Conservation (phyloP, 2,113 vertebrate species). For the Perca flavescens region DNA sequence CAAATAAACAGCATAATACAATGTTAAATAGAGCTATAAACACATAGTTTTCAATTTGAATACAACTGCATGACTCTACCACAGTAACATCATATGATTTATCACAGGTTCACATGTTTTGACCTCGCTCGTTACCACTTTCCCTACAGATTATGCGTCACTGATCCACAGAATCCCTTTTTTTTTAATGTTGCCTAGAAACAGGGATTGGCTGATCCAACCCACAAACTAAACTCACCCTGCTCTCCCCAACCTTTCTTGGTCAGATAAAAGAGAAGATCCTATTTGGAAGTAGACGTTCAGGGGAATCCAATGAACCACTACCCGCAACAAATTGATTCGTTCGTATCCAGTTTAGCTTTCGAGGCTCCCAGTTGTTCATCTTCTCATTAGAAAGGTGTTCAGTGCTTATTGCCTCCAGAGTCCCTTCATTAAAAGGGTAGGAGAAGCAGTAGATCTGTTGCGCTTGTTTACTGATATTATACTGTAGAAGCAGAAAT, state of each 20-base stretch:
- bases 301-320: neutral
- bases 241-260: neutral
- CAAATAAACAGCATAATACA: neutral
- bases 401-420: neutral
- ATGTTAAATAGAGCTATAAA: slow-evolving; percentile 12
- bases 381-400: neutral
- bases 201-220: slow-evolving; percentile 12
- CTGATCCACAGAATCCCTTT: neutral
- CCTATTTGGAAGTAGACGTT: slow-evolving; percentile 21
- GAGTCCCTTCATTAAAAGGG: slow-evolving; percentile 1
- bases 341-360: neutral
- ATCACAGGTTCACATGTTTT: slow-evolving; percentile 8
- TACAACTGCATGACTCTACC: neutral
- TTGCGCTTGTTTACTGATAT: neutral
- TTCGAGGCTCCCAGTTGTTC: neutral
- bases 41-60: neutral
- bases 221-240: neutral
- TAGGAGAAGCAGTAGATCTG: neutral
- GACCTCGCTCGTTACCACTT: slow-evolving; percentile 13
- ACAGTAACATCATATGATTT: neutral
- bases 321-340: slow-evolving; percentile 2
- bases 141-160: neutral
- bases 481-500: neutral
- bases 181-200: slow-evolving; percentile 54
- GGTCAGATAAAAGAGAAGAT: slow-evolving; percentile 22